Percentiles rank a stretch among this genome's conserved stretches.
These are phyloP conservation scores for Nematostella vectensis DNA, from an alignment of 92 coral and sea anemone species.

Conservation along the genomic window DNA sequence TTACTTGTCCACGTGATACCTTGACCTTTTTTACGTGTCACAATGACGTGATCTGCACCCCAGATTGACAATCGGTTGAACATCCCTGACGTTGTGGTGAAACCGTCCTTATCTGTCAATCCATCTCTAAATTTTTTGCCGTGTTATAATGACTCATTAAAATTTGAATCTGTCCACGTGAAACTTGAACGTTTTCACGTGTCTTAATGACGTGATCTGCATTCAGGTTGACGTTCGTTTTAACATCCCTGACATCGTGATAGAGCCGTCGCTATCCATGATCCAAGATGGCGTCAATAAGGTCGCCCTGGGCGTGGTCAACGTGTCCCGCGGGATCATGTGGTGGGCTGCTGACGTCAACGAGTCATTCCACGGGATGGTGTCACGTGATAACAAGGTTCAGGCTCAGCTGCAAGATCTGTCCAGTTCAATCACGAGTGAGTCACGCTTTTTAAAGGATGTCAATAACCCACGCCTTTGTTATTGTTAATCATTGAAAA, in stretches of 20 bases:
- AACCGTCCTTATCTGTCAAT: too few relatives aligned
- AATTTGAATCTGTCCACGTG: too few relatives aligned
- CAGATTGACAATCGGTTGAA: too few relatives aligned
- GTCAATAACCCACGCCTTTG: not conserved
- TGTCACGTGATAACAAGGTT: conserved; percentile 57
- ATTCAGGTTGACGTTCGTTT: conserved; percentile 69
- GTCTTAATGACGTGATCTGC: too few relatives aligned
- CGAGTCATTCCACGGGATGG: conserved; percentile 72
- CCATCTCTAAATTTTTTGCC: too few relatives aligned
- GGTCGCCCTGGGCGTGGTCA: conserved; percentile 63
- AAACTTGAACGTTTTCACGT: too few relatives aligned
- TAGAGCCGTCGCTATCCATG: conserved; percentile 60
- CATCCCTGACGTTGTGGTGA: too few relatives aligned
- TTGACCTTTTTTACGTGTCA: too few relatives aligned
- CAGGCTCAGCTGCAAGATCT: conserved; percentile 36
- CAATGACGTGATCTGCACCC: too few relatives aligned
- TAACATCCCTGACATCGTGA: conserved; percentile 89
- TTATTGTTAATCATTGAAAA: too few relatives aligned
- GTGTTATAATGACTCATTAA: too few relatives aligned
- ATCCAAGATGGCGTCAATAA: conserved; percentile 77
- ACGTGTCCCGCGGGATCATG: conserved; percentile 69
- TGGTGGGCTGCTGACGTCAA: conserved; percentile 99
- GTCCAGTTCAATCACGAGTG: conserved; percentile 75
- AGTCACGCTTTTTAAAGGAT: conserved; percentile 4
- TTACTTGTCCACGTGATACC: too few relatives aligned